Evolutionary conservation across 1,140 invertebrate genomes (phyloP).

Genomic region (Drosophila pachea): DNA sequence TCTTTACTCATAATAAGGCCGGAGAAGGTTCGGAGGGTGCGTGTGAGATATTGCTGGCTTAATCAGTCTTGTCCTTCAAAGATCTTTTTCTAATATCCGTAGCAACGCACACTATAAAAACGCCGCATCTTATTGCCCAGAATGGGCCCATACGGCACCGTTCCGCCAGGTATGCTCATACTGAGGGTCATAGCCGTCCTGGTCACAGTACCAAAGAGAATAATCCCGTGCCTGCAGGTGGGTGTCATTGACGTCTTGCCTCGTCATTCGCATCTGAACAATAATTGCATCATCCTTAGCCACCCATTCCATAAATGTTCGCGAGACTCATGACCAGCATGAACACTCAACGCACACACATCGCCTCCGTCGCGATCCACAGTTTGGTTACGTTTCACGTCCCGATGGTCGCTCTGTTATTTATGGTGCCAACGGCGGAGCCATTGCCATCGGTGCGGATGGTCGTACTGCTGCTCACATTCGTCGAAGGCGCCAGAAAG

Average conservation of each 20-base stretch:
- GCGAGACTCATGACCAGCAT: too few relatives aligned
- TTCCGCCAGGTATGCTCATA: too few relatives aligned
- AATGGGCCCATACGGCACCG: neutral
- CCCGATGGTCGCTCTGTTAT: slow-evolving; percentile 22
- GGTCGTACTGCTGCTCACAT: slow-evolving; percentile 18
- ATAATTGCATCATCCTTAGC: too few relatives aligned
- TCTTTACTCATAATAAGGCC: slow-evolving; percentile 42
- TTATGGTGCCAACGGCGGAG: neutral
- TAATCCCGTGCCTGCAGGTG: too few relatives aligned
- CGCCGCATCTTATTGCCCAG: slow-evolving; percentile 32
- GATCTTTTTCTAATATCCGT: too few relatives aligned
- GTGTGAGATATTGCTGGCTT: neutral
- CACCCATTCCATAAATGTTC: too few relatives aligned
- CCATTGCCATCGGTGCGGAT: slow-evolving; percentile 12
- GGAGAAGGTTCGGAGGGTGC: slow-evolving; percentile 13
- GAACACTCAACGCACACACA: slow-evolving; percentile 2
- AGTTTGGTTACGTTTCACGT: neutral
- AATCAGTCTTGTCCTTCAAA: neutral
- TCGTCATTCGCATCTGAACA: too few relatives aligned
- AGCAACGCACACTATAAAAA: slow-evolving; percentile 42
- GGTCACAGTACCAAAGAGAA: too few relatives aligned
- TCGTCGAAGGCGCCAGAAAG: slow-evolving; percentile 25
- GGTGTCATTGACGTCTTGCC: too few relatives aligned
- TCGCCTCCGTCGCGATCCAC: slow-evolving; percentile 32
- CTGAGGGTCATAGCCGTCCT: too few relatives aligned